phyloP scores from a whole-genome alignment of 1,140 invertebrate species.

The Hylaeus anthracinus region DNA sequence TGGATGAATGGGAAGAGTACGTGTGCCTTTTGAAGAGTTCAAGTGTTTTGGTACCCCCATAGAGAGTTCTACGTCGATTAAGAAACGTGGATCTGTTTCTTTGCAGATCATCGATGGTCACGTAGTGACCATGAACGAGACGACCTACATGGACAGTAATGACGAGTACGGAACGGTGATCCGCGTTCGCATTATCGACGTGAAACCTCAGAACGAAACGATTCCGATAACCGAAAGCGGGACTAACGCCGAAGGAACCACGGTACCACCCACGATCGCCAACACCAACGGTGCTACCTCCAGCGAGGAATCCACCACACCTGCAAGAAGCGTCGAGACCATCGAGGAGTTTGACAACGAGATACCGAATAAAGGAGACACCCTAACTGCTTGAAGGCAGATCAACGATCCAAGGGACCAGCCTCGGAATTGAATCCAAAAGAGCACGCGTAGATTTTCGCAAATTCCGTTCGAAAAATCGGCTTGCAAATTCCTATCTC shows the following conservation, averaged over 20 bases:
- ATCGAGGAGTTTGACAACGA: constrained; percentile 76
- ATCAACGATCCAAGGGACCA: not conserved
- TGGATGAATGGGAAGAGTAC: too few relatives aligned
- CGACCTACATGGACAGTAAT: constrained; percentile 78
- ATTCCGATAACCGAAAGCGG: constrained; percentile 53
- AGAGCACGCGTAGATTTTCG: not conserved
- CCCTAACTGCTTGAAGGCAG: constrained; percentile 67
- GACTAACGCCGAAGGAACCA: constrained; percentile 40
- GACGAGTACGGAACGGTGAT: constrained; percentile 76
- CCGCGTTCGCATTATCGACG: constrained; percentile 81
- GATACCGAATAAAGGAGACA: constrained; percentile 74
- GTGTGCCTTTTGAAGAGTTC: too few relatives aligned
- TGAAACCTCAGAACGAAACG: constrained; percentile 78
- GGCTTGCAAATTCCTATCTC: not conserved
- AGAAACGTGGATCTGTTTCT: not conserved
- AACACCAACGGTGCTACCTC: constrained; percentile 15
- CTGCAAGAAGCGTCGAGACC: constrained; percentile 71
- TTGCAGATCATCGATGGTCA: constrained; percentile 82
- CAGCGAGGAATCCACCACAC: constrained; percentile 37
- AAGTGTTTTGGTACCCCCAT: too few relatives aligned
- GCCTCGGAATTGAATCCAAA: constrained; percentile 26
- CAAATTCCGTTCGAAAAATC: not conserved
- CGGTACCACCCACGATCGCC: constrained; percentile 23
- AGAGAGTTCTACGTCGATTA: too few relatives aligned
- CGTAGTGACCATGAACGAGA: constrained; percentile 83